These are phyloP conservation scores for Takifugu flavidus DNA, from an alignment of 2,113 vertebrate species.

Conservation along the genomic window DNA sequence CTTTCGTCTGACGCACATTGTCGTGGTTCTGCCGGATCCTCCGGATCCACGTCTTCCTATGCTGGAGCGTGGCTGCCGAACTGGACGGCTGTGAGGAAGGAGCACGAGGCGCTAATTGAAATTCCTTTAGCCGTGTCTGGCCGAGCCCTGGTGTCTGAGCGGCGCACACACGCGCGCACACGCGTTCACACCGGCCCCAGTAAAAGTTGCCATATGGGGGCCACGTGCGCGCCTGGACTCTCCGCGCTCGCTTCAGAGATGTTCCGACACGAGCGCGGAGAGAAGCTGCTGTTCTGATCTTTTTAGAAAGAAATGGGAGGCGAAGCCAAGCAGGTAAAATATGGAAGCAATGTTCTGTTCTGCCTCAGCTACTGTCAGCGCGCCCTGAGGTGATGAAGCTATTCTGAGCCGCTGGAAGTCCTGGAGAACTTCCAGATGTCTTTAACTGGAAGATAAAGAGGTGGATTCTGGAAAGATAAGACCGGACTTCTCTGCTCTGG, in stretches of 20 bases:
- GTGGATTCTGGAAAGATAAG: conserved; percentile 39
- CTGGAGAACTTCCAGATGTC: conserved; percentile 64
- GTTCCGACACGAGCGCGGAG: conserved; percentile 14
- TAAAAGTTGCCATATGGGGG: conserved; percentile 78
- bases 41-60: too few species aligned
- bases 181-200: conserved; percentile 61
- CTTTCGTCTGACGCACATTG: too few species aligned
- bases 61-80: neutral
- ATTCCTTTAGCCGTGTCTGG: conserved; percentile 78
- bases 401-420: conserved; percentile 25
- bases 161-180: conserved; percentile 52
- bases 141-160: conserved; percentile 71
- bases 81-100: conserved; percentile 35
- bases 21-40: too few species aligned
- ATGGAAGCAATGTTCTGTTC: conserved; percentile 56
- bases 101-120: conserved; percentile 75
- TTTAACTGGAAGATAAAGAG: conserved; percentile 58
- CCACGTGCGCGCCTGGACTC: conserved; percentile 73
- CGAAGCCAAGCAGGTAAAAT: conserved; percentile 42
- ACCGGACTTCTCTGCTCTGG: conserved; percentile 43
- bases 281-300: neutral
- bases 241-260: conserved; percentile 47
- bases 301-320: conserved; percentile 7
- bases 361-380: conserved; percentile 48
- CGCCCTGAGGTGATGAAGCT: conserved; percentile 29